Evolutionary conservation across 1,140 invertebrate genomes (phyloP), one percentile per base, ranked within the genome.

Genomic region (Planococcus citri): DNA sequence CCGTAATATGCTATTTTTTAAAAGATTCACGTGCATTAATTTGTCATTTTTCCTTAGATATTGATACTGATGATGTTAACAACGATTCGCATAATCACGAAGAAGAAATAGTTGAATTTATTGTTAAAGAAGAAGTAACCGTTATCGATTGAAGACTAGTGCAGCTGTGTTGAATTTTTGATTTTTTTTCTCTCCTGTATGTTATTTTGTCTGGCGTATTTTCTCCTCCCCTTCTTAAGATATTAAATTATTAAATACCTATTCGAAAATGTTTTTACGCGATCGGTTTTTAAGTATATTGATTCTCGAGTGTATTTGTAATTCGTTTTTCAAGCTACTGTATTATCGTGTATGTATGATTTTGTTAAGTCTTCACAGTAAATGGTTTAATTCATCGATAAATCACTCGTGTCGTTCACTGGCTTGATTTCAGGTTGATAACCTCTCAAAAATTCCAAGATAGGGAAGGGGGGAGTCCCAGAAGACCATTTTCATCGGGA

Each of bases 61-160:
- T 95, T 72, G 94, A 97, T 76, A 96, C 94, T 9, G 94, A 98
- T 80, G 88, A 89, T 77, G 79, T 95, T 72, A 89, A 90, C 77
- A 88, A 86, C 58, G 88, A 95, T 75, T 85, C 86, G 37, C 87
- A 88, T 73, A 94, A 95, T 76, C 86, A 95, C 74, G 92, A 95
- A 77, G 94, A 97, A 78, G 95, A 97, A 84, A 84, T 90, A 76
- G 88, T 97, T 75, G 95, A 97, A 88, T 96, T 97, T 87, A 91
- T 98, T 82, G 86, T 97, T 76, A 97, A 96, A 84, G 94, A 97
- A 83, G 95, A 97, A 85, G 85, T 86, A 73, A 90, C 87, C 21
- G 79, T 89, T 72, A 81, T 95, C 75, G 88, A 90, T 69, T 25
- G 71, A 67, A 72, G 21, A 1, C n/a, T 70, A 57, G 27, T 71